Evolutionary conservation across 2,888 invertebrate species (phyloP), one percentile per base, ranked within the genome.

Genomic region (Drosophila yooni): DNA sequence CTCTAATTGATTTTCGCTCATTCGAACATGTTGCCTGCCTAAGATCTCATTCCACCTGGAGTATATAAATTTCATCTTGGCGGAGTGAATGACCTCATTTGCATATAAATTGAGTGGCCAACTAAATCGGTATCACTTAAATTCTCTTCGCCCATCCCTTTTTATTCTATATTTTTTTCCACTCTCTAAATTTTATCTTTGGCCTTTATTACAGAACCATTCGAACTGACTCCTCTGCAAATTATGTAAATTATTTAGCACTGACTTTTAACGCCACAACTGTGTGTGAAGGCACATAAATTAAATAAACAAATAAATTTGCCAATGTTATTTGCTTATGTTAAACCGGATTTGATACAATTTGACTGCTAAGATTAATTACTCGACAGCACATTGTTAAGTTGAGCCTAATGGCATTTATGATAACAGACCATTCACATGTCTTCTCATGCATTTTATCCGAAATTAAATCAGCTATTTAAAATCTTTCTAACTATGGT

Each of bases 201-300:
- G n/a, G n/a, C n/a, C n/a, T n/a, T n/a, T n/a, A 68, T 67, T 65
- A 50, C 6, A 31, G 43, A 52, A 61, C 51, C 38, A 63, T 72
- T 83, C 70, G 64, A 65, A 46, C 69, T 88, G 81, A 90, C 88
- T 76, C 81, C 88, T 88, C 69, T 72, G 68, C 73, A 63, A 89
- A 78, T 80, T 89, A 88, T 89, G 90, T 76, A 88, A 88, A 88
- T 89, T 71, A 76, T 72, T 62, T 70, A 56, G 67, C 58, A 74
- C 74, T 78, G 85, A 76, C 89, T 90, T 80, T 82, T 82, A 70
- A 67, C 87, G 70, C 76, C 73, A 59, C 57, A 62, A 59, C 62
- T 71, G 57, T 77, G 79, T 74, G 72, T 76, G 70, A 79, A 88
- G 85, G 73, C 61, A 58, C 88, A 84, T 89, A 85, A 85, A 79